Evolutionary conservation across 2,797 vertebrate genomes (phyloP), one percentile per base, ranked within the genome.

Genomic region (Octomys mimax): DNA sequence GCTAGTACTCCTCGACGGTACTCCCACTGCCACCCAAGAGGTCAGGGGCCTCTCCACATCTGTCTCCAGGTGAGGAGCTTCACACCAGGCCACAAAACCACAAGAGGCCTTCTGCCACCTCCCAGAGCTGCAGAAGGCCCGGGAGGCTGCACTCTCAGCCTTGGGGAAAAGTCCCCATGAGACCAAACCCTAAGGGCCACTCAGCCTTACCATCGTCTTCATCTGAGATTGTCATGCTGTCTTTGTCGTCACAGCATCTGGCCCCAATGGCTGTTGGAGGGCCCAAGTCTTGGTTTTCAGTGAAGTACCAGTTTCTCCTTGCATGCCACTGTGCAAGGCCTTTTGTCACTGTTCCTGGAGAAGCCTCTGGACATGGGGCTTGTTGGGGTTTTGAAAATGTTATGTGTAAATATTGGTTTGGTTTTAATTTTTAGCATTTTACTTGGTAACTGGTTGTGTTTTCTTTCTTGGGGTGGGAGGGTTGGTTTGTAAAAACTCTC

Each of bases 351-450:
- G 57, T 95, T 96, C 94, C 95, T 8, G 0, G 64, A 80, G 96
- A 91, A 97, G 96, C 84, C 91, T 82, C 92, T 49, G 77, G 93
- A 92, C 16, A 13, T 42, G 96, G 73, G 71, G 91, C 95, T 96
- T 62, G 54, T 96, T 49, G 68, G 12, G 81, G 95, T 96, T 75
- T 77, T 96, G 21, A 92, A 97, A 85, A 94, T 94, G 98, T 97
- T 98, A 95, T 86, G 28, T 99, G 98, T 99, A 98, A 98, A 98
- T 98, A 98, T 90, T 97, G 98, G 88, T 89, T 98, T 0, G 89
- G 89, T 98, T 97, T 97, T 96, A 13, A 97, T 98, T 98, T 98
- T 98, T 98, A 98, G 97, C 95, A 85, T 98, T 98, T 98, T 98
- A 97, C 97, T 98, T 97, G 97, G 94, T 97, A 97, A 98, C 49